Base-by-base conservation (phyloP, 2,888 invertebrate genomes). In the Yponomeuta evonymella region DNA sequence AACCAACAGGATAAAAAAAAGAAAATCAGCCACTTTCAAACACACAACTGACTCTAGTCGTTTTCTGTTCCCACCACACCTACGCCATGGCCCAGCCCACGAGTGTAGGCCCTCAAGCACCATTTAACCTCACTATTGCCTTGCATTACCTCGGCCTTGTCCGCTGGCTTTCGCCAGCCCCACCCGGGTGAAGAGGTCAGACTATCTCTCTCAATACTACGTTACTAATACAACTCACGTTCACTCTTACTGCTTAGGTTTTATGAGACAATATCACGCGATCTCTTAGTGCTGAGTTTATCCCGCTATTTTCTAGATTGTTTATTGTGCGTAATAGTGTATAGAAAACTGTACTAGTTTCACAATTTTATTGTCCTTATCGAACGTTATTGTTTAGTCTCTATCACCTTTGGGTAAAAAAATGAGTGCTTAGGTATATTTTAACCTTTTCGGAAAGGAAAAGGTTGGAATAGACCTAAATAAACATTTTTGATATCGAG, bases 191-290 rank as follows among this genome's bases (percentile, higher is more conserved):
- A 65, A 65, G 29, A 65, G 65, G 65, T 65, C 65, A 65, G 65
- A 65, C 65, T 65, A 65, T 65, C 65, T 65, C 62, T 64, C 67
- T 65, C 68, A 15, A 58, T 58, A 58, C 43, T 43, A 33, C 33
- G 51, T 12, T 58, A 58, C 51, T 58, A 58, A 12, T 58, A 15
- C 43, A 43, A 5, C 15, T 58, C 15, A 58, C 51, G 12, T 58
- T 58, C 15, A 15, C 51, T 58, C 51, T 58, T 58, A 58, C 51
- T 58, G 51, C 51, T 58, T 58, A 3, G 15, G 12, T 15, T 58
- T 8, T 58, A 58, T 15, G 51, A 15, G 15, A 58, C 12, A 15
- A 58, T 15, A 12, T 58, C 5, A 15, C 51, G 15, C 51, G 5
- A 58, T 58, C 3, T 58, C 51, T 3, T 15, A 3, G 15, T 58